phyloP scores from a whole-genome alignment of 1,140 invertebrate species.

The Drosophila ficusphila region DNA sequence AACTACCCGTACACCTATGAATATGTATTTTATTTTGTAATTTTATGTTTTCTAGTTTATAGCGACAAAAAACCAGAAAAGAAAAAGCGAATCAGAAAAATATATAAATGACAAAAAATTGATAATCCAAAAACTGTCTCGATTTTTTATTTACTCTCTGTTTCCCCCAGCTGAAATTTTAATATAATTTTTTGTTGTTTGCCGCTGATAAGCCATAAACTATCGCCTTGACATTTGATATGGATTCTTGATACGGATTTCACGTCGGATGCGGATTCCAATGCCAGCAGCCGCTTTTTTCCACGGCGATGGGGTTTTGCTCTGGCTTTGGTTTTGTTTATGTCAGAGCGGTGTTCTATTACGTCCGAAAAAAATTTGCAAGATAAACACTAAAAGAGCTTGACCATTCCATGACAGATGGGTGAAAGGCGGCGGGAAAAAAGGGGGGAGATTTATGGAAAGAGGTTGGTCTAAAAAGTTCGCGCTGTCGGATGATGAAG shows the following conservation, averaged over 20 bases:
- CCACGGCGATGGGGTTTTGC: conserved; percentile 31
- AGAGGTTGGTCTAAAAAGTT: neutral
- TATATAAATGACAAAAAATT: conserved; percentile 64
- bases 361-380: conserved; percentile 27
- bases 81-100: conserved; percentile 54
- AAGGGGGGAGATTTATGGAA: neutral
- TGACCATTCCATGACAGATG: conserved; percentile 10
- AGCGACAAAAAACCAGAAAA: conserved; percentile 29
- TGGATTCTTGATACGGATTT: conserved; percentile 23
- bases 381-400: conserved; percentile 32
- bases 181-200: conserved; percentile 44
- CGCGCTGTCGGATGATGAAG: neutral
- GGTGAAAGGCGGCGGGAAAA: neutral
- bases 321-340: conserved; percentile 41
- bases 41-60: conserved; percentile 81
- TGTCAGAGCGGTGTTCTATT: conserved; percentile 48
- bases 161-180: conserved; percentile 3
- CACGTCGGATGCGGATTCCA: conserved; percentile 31
- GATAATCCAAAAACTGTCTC: conserved; percentile 52
- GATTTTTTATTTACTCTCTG: conserved; percentile 22
- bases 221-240: conserved; percentile 73
- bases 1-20: conserved; percentile 29
- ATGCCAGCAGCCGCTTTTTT: conserved; percentile 20
- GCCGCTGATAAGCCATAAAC: conserved; percentile 69
- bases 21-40: conserved; percentile 61